These are phyloP conservation scores for Craniophora ligustri DNA, from an alignment of 2,888 invertebrate species.

Conservation along the genomic window DNA sequence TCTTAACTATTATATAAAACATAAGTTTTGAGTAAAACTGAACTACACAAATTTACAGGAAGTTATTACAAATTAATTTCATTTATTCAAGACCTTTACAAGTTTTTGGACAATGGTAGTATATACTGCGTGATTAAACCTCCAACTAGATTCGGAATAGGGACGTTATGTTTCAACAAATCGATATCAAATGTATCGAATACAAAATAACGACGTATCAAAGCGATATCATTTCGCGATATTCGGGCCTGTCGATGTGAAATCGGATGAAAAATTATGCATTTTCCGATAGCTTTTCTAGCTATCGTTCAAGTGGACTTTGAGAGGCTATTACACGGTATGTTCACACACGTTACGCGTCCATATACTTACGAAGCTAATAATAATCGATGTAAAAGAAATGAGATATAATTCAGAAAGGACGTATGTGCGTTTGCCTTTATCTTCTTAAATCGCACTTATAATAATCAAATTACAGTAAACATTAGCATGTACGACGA, in stretches of 20 bases:
- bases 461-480: not conserved
- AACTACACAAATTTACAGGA: too few relatives aligned
- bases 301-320: conserved; percentile 72
- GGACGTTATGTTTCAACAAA: conserved; percentile 26
- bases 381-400: too few relatives aligned
- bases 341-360: conserved; percentile 63
- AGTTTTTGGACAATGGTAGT: not conserved
- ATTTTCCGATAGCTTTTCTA: conserved; percentile 82
- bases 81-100: not conserved
- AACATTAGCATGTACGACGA: not conserved
- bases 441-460: too few relatives aligned
- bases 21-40: too few relatives aligned
- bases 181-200: conserved; percentile 58
- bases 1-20: too few relatives aligned
- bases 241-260: conserved; percentile 73
- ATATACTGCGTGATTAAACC: conserved; percentile 20
- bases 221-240: conserved; percentile 53
- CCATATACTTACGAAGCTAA: conserved; percentile 28
- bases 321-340: conserved; percentile 80
- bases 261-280: conserved; percentile 87
- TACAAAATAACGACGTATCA: conserved; percentile 54
- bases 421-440: too few relatives aligned
- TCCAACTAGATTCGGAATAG: conserved; percentile 23
- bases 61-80: too few relatives aligned
- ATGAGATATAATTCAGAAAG: too few relatives aligned